phyloP scores from a whole-genome alignment of 2,113 vertebrate genomes.

The Cisticola juncidis region DNA sequence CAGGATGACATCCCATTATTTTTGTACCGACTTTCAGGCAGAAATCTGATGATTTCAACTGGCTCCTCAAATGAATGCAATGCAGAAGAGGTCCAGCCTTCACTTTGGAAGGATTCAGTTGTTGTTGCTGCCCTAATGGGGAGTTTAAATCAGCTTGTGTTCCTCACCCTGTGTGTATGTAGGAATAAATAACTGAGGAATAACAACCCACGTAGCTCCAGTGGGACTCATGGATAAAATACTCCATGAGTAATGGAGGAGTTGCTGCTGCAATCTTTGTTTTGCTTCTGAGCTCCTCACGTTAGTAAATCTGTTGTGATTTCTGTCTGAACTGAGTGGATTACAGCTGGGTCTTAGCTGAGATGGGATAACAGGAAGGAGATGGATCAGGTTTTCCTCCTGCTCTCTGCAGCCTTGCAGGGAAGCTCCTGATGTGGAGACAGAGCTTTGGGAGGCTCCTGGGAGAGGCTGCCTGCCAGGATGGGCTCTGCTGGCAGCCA shows the following conservation, averaged over 20 bases:
- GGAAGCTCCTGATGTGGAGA: rapidly evolving
- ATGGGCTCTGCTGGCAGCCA: neutral
- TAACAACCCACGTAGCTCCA: neutral
- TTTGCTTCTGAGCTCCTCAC: neutral
- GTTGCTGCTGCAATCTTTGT: neutral
- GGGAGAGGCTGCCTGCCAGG: neutral
- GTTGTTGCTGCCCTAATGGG: neutral
- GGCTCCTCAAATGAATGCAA: neutral
- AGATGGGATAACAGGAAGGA: neutral
- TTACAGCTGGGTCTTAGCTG: neutral
- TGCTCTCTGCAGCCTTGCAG: neutral
- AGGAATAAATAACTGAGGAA: neutral
- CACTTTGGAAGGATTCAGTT: neutral
- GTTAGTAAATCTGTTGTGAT: neutral
- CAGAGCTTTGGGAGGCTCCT: neutral
- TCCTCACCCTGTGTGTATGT: rapidly evolving
- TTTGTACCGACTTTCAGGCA: neutral
- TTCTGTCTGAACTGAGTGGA: neutral
- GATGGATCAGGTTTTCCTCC: neutral
- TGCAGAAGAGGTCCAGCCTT: neutral
- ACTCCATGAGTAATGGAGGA: neutral
- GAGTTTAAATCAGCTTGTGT: neutral
- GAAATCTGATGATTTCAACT: neutral
- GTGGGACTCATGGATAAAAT: neutral
- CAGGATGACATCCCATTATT: neutral